These are phyloP conservation scores for Ptychoptera albimana DNA, from an alignment of 2,888 invertebrate genomes.

Conservation along the genomic window DNA sequence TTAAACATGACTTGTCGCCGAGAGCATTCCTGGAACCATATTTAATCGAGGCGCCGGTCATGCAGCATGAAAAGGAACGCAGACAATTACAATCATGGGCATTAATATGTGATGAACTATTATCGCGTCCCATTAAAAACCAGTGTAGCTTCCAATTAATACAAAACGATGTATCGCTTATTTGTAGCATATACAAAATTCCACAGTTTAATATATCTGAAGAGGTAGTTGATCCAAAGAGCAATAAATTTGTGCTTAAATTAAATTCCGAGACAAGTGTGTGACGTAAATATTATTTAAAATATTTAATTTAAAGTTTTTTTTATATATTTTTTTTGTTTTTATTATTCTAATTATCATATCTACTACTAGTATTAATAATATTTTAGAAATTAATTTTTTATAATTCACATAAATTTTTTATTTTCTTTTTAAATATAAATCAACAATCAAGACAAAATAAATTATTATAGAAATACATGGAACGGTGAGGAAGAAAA, in stretches of 20 bases:
- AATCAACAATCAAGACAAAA: too few species aligned
- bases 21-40: conserved; percentile 91
- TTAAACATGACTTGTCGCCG: conserved; percentile 87
- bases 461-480: too few species aligned
- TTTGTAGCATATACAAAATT: conserved; percentile 70
- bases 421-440: too few species aligned
- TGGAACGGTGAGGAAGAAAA: too few species aligned
- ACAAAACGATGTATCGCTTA: conserved; percentile 81
- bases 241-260: conserved; percentile 85
- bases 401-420: too few species aligned
- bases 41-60: conserved; percentile 67
- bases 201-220: conserved; percentile 93
- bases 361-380: too few species aligned
- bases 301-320: neutral
- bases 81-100: conserved; percentile 89
- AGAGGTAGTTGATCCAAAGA: conserved; percentile 90
- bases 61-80: conserved; percentile 70
- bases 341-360: neutral
- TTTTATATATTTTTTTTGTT: too few species aligned
- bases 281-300: conserved; percentile 38
- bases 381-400: too few species aligned
- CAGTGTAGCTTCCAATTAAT: conserved; percentile 81
- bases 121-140: conserved; percentile 71
- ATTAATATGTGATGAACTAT: conserved; percentile 78
- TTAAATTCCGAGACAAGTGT: conserved; percentile 95